phyloP scores from a whole-genome alignment of 1,140 invertebrate genomes.

The Orchesella cincta region DNA sequence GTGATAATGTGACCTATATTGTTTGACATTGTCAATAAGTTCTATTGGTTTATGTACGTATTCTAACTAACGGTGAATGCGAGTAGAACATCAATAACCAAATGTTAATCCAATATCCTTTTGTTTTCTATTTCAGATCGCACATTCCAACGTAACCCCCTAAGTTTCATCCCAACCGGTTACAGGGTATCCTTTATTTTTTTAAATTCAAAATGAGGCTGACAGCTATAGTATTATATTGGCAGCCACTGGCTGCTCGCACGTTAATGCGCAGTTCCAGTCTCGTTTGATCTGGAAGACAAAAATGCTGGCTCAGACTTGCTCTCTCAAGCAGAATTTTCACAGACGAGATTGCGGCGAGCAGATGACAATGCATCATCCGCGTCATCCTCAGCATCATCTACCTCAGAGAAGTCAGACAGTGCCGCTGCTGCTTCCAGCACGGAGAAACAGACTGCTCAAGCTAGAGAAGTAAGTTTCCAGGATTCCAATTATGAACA shows the following conservation, averaged over 20 bases:
- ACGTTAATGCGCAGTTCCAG: conserved; percentile 35
- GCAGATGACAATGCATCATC: conserved; percentile 38
- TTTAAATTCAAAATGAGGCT: conserved; percentile 45
- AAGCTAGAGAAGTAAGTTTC: conserved; percentile 40
- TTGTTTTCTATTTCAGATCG: too few species aligned
- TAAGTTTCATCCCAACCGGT: too few species aligned
- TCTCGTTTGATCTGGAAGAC: conserved; percentile 42
- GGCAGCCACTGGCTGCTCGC: conserved; percentile 25
- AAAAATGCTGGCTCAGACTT: conserved; percentile 47
- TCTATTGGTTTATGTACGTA: too few species aligned
- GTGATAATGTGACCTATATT: too few species aligned
- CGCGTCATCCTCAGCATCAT: neutral
- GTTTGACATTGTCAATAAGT: too few species aligned
- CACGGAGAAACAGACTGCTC: conserved; percentile 40
- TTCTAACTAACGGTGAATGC: too few species aligned
- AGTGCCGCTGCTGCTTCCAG: conserved; percentile 14
- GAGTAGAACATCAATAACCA: too few species aligned
- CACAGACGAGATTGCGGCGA: conserved; percentile 31
- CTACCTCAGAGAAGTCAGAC: conserved; percentile 42
- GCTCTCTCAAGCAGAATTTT: conserved; percentile 48
- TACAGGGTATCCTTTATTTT: too few species aligned
- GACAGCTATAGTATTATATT: conserved; percentile 33
- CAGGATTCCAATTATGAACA: too few species aligned
- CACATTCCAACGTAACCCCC: too few species aligned
- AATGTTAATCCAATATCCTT: too few species aligned